Evolutionary conservation across 1,140 invertebrate genomes (phyloP), one percentile per base, ranked within the genome.

Genomic region (Dufourea novaeangliae): DNA sequence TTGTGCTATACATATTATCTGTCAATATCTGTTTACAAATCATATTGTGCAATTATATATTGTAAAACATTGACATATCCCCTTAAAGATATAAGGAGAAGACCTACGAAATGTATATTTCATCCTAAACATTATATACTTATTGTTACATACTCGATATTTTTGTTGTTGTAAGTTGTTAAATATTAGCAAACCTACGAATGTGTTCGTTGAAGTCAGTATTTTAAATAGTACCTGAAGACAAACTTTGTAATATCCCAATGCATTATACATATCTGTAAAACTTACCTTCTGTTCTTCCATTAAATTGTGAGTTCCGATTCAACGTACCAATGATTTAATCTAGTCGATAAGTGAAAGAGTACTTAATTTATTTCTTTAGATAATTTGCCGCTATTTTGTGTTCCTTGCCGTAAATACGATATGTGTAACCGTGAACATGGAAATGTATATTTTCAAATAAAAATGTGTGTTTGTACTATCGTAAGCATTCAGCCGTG

Each of bases 361-460:
- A n/a, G 12, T 41, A 59, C 14, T 27, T 54, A 17, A 50, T n/a
- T 20, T 17, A 14, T 7, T 39, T 17, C 2, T 32, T 32, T 5
- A n/a, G 12, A 7, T 50, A 27, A 0, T 6, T 7, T 69, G 1
- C 10, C 8, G 27, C 44, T 20, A 75, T 11, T 12, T 52, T 61
- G 46, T 50, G n/a, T 73, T 39, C 52, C 25, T 52, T 75, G 20
- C 29, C n/a, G 32, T 29, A 66, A 61, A 78, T 37, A 37, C 46
- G 37, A 56, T 77, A 14, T 71, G 46, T 74, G 56, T 70, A 66
- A 20, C 39, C 54, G 37, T 39, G 44, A 69, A 83, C 73, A 80
- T 75, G 54, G 76, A 80, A 83, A 82, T 79, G 74, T 88, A 87
- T 87, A 88, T 87, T 85, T 88, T 87, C 79, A 85, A 83, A 85